These are phyloP conservation scores for Dufourea novaeangliae DNA, from an alignment of 1,140 invertebrate species.

Conservation along the genomic window DNA sequence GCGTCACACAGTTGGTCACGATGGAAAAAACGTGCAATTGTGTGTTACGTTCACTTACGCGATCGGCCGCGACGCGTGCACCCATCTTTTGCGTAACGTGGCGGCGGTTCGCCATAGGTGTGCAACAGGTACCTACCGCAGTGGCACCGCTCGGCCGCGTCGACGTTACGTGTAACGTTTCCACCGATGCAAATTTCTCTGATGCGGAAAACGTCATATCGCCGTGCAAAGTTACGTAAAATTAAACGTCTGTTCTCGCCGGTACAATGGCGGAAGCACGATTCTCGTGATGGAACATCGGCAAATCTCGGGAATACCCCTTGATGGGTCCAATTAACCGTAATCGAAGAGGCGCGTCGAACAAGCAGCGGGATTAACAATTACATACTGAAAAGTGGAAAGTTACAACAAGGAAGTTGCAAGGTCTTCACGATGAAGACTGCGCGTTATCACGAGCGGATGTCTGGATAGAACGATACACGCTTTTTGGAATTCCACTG, in stretches of 20 bases:
- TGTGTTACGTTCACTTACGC: neutral
- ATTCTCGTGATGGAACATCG: neutral
- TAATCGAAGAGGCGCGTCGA: neutral
- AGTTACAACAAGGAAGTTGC: too few relatives aligned
- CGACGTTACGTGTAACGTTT: constrained; percentile 10
- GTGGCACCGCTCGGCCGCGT: too few relatives aligned
- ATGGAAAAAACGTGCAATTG: constrained; percentile 13
- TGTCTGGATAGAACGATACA: too few relatives aligned
- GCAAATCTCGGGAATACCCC: neutral
- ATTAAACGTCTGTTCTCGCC: neutral
- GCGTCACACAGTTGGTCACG: neutral
- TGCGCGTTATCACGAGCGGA: too few relatives aligned
- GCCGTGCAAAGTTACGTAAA: constrained; percentile 21
- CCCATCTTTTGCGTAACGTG: constrained; percentile 1
- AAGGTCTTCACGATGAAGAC: too few relatives aligned
- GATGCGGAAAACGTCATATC: constrained; percentile 10
- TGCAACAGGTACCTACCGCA: constrained; percentile 38
- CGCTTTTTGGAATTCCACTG: too few relatives aligned
- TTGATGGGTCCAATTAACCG: neutral
- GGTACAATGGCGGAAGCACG: constrained; percentile 19
- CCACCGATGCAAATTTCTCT: neutral
- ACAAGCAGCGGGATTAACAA: neutral
- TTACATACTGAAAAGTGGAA: neutral
- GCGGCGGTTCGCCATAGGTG: neutral
- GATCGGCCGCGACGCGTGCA: neutral